Conservation (phyloP, 2,113 vertebrate genomes). For the Scomber japonicus region DNA sequence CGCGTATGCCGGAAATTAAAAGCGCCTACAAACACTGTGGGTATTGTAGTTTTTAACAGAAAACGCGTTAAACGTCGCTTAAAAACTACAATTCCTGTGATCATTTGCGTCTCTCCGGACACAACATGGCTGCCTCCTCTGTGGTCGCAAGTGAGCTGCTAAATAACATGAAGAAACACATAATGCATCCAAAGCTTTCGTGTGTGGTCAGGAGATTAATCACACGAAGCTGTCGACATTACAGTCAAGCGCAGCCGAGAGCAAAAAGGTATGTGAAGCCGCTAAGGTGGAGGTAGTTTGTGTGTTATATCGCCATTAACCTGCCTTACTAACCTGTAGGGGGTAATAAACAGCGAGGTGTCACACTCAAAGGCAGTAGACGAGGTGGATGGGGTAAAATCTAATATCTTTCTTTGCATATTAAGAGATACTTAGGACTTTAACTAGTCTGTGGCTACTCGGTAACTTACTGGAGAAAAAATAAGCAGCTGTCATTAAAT, state of each 20-base stretch:
- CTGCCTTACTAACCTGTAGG: background rate
- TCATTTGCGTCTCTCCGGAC: rapidly evolving
- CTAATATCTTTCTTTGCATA: no score
- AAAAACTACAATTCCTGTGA: constrained; percentile 77
- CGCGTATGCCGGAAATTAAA: background rate
- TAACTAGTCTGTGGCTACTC: no score
- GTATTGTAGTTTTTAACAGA: constrained; percentile 59
- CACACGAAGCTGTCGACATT: constrained; percentile 35
- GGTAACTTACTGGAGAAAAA: no score
- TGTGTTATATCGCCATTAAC: background rate
- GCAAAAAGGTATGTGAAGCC: constrained; percentile 54
- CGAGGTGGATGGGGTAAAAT: no score
- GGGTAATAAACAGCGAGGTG: no score
- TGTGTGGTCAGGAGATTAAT: constrained; percentile 54
- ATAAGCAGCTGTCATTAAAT: no score
- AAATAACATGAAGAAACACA: constrained; percentile 59
- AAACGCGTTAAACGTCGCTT: background rate
- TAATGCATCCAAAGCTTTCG: constrained; percentile 40
- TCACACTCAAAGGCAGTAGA: no score
- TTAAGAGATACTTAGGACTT: no score
- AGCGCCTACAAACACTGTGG: constrained; percentile 1
- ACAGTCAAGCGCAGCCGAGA: constrained; percentile 44
- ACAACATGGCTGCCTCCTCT: constrained; percentile 79
- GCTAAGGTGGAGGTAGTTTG: background rate
- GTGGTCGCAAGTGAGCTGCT: constrained; percentile 54